A percentile compares a stretch with the other conserved stretches of the same genome.
Evolutionary conservation across 2,113 vertebrate genomes (phyloP).

Genomic region (Labrus mixtus): DNA sequence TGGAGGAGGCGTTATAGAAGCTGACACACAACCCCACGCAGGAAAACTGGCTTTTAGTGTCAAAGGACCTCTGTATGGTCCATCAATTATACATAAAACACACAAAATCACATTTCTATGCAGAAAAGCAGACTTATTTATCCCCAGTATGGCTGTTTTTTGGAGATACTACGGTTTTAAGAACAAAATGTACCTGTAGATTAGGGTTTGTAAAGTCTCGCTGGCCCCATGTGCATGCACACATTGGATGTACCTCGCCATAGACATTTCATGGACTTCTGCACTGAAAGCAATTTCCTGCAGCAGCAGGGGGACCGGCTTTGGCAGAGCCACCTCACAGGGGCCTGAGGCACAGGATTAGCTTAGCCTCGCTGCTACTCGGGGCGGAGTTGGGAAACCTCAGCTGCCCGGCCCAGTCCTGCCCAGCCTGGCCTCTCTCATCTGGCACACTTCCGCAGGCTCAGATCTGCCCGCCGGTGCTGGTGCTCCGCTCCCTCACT

Average conservation of each 20-base stretch:
- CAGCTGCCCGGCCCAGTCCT: slow-evolving; percentile 61
- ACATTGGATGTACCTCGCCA: slow-evolving; percentile 34
- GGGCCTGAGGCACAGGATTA: slow-evolving; percentile 81
- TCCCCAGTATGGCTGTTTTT: not conserved
- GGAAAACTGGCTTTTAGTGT: slow-evolving; percentile 75
- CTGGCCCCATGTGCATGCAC: slow-evolving; percentile 31
- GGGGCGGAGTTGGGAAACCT: slow-evolving; percentile 79
- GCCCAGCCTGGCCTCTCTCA: slow-evolving; percentile 64
- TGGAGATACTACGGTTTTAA: not conserved
- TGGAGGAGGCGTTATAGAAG: slow-evolving; percentile 76
- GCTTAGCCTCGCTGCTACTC: slow-evolving; percentile 75
- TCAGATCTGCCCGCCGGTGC: slow-evolving; percentile 56
- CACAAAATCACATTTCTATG: slow-evolving; percentile 14
- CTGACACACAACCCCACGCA: slow-evolving; percentile 73
- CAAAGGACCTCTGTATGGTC: slow-evolving; percentile 53
- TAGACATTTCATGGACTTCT: slow-evolving; percentile 75
- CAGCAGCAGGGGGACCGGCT: slow-evolving; percentile 81
- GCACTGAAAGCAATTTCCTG: slow-evolving; percentile 85
- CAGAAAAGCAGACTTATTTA: not conserved
- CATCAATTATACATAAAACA: slow-evolving; percentile 62
- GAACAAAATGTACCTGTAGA: slow-evolving; percentile 60
- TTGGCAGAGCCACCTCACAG: slow-evolving; percentile 77
- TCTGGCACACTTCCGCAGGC: slow-evolving; percentile 66
- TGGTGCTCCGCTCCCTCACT: slow-evolving; percentile 33
- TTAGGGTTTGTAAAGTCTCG: slow-evolving; percentile 33